phyloP scores from a whole-genome alignment of 2,113 vertebrate species.

The Dascyllus trimaculatus region DNA sequence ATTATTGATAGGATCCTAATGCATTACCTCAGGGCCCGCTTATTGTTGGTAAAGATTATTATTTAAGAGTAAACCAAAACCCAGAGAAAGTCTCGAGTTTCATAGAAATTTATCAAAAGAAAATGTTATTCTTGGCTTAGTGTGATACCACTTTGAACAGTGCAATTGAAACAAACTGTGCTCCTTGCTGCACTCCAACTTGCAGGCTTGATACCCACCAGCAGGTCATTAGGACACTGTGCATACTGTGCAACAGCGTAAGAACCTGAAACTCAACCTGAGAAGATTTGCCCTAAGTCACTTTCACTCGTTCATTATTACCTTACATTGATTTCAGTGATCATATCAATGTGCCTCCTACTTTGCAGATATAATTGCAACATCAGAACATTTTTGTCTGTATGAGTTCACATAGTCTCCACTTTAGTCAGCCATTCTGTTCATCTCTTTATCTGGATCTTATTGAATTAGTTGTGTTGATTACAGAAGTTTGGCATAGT shows the following conservation, averaged over 20 bases:
- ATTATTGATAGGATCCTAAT: slow-evolving; percentile 86
- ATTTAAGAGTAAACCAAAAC: slow-evolving; percentile 87
- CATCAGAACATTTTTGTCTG: neutral
- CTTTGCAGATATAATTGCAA: slow-evolving; percentile 22
- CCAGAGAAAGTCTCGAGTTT: slow-evolving; percentile 81
- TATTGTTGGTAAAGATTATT: slow-evolving; percentile 88
- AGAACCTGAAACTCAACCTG: slow-evolving; percentile 45
- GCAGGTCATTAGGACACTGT: slow-evolving; percentile 49
- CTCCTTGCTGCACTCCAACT: slow-evolving; percentile 45
- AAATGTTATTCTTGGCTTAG: slow-evolving; percentile 88
- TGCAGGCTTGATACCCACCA: slow-evolving; percentile 52
- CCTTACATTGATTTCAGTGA: slow-evolving; percentile 49
- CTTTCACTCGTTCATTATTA: slow-evolving; percentile 38
- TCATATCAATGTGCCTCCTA: slow-evolving; percentile 11
- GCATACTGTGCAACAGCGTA: slow-evolving; percentile 23
- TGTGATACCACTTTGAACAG: slow-evolving; percentile 80
- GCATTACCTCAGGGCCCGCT: slow-evolving; percentile 85
- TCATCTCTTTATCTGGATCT: slow-evolving; percentile 5
- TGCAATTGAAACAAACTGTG: slow-evolving; percentile 79
- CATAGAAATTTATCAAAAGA: slow-evolving; percentile 87
- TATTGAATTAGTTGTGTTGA: slow-evolving; percentile 1
- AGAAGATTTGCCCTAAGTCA: slow-evolving; percentile 43
- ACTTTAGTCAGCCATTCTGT: neutral
- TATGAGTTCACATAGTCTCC: slow-evolving; percentile 11
- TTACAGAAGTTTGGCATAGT: neutral